These are phyloP conservation scores for Hucho hucho DNA, from an alignment of 2,113 vertebrate genomes.

Conservation along the genomic window DNA sequence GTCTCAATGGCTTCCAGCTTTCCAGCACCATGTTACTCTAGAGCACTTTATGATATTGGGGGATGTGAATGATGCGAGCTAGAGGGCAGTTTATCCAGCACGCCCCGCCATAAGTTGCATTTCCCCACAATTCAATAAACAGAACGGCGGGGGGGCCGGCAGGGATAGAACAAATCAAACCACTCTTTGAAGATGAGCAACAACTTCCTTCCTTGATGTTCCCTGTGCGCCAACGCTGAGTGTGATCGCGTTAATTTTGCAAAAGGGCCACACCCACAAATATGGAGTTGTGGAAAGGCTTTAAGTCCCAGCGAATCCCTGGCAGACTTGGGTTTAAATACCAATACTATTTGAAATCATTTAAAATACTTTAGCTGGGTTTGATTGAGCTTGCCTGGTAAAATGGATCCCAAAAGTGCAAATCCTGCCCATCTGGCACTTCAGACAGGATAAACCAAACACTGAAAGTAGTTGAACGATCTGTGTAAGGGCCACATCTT, in stretches of 20 bases:
- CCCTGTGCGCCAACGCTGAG: too few relatives aligned
- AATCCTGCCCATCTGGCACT: conserved; percentile 28
- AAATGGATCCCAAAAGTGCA: conserved; percentile 2
- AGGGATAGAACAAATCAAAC: conserved; percentile 17
- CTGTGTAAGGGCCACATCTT: too few relatives aligned
- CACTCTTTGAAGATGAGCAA: conserved; percentile 11
- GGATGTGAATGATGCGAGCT: neutral
- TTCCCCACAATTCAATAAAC: conserved; percentile 10
- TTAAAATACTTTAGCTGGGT: too few relatives aligned
- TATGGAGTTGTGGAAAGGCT: conserved; percentile 52
- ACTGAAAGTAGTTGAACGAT: too few relatives aligned
- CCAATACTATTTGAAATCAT: too few relatives aligned
- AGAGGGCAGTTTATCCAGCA: neutral
- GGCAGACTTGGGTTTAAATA: too few relatives aligned
- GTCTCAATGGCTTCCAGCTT: neutral
- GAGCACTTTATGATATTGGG: neutral
- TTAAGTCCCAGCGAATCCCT: conserved; percentile 25
- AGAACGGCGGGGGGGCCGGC: conserved; percentile 7
- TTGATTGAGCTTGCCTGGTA: too few relatives aligned
- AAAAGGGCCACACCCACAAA: conserved; percentile 28
- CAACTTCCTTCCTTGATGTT: too few relatives aligned
- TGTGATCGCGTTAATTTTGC: too few relatives aligned
- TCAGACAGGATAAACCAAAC: too few relatives aligned
- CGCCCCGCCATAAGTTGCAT: neutral
- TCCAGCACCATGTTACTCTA: neutral